phyloP scores from a whole-genome alignment of 2,888 invertebrate species.

The Megalurothrips usitatus region DNA sequence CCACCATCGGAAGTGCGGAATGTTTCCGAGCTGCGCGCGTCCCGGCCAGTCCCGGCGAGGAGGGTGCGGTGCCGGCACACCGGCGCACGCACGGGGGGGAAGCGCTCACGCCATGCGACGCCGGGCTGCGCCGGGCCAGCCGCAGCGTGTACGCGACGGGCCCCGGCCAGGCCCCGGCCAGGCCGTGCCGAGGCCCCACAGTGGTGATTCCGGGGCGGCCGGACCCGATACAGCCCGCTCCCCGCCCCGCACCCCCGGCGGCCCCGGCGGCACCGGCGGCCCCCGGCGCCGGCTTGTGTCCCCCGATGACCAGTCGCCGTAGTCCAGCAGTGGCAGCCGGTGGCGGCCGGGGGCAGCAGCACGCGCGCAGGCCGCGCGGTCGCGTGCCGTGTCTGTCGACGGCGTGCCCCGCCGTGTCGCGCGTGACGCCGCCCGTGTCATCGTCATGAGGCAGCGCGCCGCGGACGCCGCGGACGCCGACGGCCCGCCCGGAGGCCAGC shows the following conservation, averaged over 20 bases:
- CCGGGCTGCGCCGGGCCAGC: neutral
- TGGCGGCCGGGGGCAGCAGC: neutral
- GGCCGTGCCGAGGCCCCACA: neutral
- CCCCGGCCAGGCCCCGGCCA: neutral
- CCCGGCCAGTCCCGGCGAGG: neutral
- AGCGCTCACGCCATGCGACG: neutral
- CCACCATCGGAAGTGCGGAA: conserved; percentile 13
- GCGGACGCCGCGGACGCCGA: neutral
- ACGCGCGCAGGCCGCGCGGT: neutral
- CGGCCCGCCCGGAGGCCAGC: no score
- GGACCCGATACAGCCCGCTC: neutral
- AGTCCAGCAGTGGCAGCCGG: neutral
- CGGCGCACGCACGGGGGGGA: neutral
- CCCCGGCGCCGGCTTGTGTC: neutral
- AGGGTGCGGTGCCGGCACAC: neutral
- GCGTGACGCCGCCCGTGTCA: neutral
- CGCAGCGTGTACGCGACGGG: neutral
- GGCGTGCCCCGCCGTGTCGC: neutral
- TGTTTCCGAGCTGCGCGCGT: neutral
- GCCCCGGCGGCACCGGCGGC: neutral
- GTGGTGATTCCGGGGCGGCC: neutral
- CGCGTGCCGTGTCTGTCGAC: neutral
- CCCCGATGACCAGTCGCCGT: conserved; percentile 2
- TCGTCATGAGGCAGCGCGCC: neutral
- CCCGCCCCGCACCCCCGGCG: neutral